Base-by-base conservation (phyloP, 2,888 invertebrate species). In the Dermolepida albohirtum region DNA sequence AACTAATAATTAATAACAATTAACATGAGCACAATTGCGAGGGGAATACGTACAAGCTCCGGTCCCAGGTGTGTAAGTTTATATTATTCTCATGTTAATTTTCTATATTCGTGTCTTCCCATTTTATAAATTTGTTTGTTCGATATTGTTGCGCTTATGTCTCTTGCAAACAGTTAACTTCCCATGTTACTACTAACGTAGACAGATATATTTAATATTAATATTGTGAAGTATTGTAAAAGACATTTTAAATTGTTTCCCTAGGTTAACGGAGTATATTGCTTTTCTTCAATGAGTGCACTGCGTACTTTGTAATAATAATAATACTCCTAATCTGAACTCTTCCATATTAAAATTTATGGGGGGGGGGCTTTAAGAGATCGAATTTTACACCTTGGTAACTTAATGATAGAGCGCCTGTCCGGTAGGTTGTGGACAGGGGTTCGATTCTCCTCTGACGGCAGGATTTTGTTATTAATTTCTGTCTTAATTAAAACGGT, bases 61-160 rank as follows among this genome's bases (percentile, higher is more conserved):
- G 10, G n/a, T 12, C 43, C 59, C 59, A 59, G 59, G 59, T 59
- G 59, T 14, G n/a, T 44, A 29, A 29, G 59, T 44, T 59, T 59
- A 44, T 59, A 47, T 55, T 63, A 17, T 52, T 67, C 67, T 50
- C 67, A 67, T 63, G 67, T 67, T 67, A 62, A 67, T 67, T 67
- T 47, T 54, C 63, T 43, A 67, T 54, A 51, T 67, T 67, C 67
- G 62, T 52, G 67, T 51, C 63, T 22, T 63, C 52, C 67, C 52
- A 67, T 67, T 54, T 51, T 43, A 43, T 63, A 62, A 67, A 67
- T 51, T 67, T 67, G 67, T 67, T 67, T 67, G 67, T 63, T 67
- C 67, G 67, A 67, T 67, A 67, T 64, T 51, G 41, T 64, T 64
- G 43, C 51, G 59, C 59, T 59, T 59, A 22, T 59, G 27, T 44